Conservation (phyloP, 1,140 invertebrate genomes). For the Nasonia giraulti region DNA sequence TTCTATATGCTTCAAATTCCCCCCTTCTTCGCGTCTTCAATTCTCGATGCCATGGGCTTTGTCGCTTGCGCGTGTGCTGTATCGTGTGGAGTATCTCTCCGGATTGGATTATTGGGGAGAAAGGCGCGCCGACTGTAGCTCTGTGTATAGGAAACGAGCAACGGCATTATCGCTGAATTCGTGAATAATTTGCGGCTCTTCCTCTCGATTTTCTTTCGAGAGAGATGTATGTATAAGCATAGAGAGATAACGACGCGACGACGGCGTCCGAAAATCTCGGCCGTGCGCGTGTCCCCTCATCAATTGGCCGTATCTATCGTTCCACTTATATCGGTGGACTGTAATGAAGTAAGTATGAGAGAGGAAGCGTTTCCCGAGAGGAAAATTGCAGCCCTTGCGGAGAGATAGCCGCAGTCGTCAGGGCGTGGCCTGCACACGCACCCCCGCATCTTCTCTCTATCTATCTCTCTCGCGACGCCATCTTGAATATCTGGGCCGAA, state of each 20-base stretch:
- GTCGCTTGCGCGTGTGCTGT: neutral
- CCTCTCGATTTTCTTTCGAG: too few species aligned
- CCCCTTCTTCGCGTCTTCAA: neutral
- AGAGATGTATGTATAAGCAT: too few species aligned
- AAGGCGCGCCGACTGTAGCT: too few species aligned
- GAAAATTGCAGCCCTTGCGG: neutral
- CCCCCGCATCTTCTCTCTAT: constrained; percentile 60
- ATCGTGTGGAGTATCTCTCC: too few species aligned
- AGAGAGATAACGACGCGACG: too few species aligned
- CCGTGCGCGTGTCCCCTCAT: too few species aligned
- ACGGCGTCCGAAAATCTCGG: too few species aligned
- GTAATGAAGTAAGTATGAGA: too few species aligned
- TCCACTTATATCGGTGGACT: too few species aligned
- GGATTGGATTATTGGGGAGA: too few species aligned
- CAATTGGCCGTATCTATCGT: too few species aligned
- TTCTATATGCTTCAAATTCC: neutral
- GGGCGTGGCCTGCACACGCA: constrained; percentile 66
- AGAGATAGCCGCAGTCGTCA: constrained; percentile 31
- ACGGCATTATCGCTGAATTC: neutral
- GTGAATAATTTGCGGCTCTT: too few species aligned
- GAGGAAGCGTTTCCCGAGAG: neutral
- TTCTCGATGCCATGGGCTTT: neutral
- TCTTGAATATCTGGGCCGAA: constrained; percentile 64
- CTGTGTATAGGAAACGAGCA: neutral
- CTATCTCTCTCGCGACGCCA: constrained; percentile 57